Percentiles rank a stretch among this genome's conserved stretches.
Conservation (phyloP, 2,797 vertebrate genomes). For the Neomorphus geoffroyi region DNA sequence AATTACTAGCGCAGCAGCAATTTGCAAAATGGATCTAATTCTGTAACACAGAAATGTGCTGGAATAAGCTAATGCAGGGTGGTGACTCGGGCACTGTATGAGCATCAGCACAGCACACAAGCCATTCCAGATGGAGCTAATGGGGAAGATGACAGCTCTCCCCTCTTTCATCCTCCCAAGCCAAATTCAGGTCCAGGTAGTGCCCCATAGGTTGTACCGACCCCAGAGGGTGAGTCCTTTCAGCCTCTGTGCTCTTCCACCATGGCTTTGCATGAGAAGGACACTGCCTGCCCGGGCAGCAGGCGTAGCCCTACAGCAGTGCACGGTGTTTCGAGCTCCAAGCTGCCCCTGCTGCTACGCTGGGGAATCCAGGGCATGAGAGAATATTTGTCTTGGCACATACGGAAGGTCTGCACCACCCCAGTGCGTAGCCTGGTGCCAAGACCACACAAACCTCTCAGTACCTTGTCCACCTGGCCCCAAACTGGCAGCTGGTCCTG, state of each 20-base stretch:
- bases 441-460: accelerated
- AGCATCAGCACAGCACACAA: neutral
- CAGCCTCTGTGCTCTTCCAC: neutral
- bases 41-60: neutral
- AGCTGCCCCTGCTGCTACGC: neutral
- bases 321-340: accelerated
- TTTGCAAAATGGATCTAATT: constrained; percentile 45
- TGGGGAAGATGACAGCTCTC: neutral
- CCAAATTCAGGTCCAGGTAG: neutral
- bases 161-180: neutral
- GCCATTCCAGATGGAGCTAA: neutral
- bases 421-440: accelerated
- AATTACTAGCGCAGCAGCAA: constrained; percentile 1
- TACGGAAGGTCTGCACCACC: neutral
- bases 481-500: neutral
- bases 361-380: accelerated
- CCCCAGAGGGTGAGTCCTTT: neutral
- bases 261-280: neutral
- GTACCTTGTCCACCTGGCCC: neutral
- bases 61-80: constrained; percentile 37
- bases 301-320: neutral
- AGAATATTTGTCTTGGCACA: neutral
- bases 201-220: neutral
- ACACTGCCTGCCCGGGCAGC: accelerated
- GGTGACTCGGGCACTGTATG: neutral